phyloP scores from a whole-genome alignment of 2,888 invertebrate genomes.

The Latrodectus hesperus region DNA sequence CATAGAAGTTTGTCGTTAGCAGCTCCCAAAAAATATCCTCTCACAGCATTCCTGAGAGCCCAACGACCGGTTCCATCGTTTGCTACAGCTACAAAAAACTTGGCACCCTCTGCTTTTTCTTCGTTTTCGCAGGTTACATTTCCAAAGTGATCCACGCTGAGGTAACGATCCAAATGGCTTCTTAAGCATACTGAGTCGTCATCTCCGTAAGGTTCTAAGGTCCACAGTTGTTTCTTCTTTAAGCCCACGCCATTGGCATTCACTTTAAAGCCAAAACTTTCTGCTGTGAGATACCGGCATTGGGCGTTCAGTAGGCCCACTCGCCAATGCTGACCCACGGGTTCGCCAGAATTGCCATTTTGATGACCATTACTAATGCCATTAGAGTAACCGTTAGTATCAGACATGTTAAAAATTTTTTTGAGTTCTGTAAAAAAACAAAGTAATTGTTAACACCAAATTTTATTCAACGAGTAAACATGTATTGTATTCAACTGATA shows the following conservation, averaged over 20 bases:
- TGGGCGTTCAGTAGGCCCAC: constrained; percentile 94
- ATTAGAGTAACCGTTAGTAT: constrained; percentile 45
- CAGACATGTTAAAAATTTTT: constrained; percentile 35
- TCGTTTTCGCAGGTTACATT: constrained; percentile 95
- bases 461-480: too few relatives aligned
- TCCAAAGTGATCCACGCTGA: constrained; percentile 83
- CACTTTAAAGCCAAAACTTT: constrained; percentile 97
- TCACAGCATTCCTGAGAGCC: constrained; percentile 81
- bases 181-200: constrained; percentile 74
- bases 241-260: constrained; percentile 94
- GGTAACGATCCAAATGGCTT: constrained; percentile 74
- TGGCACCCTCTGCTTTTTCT: constrained; percentile 81
- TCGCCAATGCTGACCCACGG: constrained; percentile 62
- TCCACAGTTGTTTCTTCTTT: constrained; percentile 93
- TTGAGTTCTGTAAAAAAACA: too few relatives aligned
- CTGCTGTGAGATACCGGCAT: constrained; percentile 92
- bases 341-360: constrained; percentile 30
- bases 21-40: constrained; percentile 94
- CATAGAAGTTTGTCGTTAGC: constrained; percentile 93
- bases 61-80: constrained; percentile 82
- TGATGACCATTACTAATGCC: constrained; percentile 38
- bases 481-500: too few relatives aligned
- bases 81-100: constrained; percentile 87
- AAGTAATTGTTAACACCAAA: too few relatives aligned
- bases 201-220: constrained; percentile 81